phyloP scores from a whole-genome alignment of 2,888 invertebrate genomes.

The Tetragonisca angustula region DNA sequence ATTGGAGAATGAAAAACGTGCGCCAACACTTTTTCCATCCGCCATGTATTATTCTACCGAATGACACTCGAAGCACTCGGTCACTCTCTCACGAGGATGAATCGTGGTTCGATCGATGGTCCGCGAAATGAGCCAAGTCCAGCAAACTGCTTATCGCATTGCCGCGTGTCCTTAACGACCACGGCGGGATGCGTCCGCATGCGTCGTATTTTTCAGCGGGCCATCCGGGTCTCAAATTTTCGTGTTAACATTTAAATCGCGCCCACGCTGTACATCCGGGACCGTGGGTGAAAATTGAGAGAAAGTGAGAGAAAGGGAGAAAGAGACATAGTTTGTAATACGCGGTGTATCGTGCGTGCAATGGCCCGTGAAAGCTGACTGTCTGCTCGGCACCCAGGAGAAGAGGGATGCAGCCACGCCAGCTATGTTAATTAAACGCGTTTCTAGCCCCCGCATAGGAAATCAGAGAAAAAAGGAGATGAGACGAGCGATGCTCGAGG shows the following conservation, averaged over 20 bases:
- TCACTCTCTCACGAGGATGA: not conserved
- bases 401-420: constrained; percentile 79
- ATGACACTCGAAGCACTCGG: not conserved
- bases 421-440: constrained; percentile 83
- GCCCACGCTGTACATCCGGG: constrained; percentile 45
- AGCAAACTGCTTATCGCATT: not conserved
- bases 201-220: constrained; percentile 25
- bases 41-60: not conserved
- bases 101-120: constrained; percentile 1
- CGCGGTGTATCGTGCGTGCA: constrained; percentile 70
- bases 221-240: constrained; percentile 39
- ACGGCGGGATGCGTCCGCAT: not conserved
- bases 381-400: constrained; percentile 70
- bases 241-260: constrained; percentile 57
- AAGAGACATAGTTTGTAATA: constrained; percentile 60
- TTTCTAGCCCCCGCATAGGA: constrained; percentile 79
- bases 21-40: not conserved
- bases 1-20: not conserved
- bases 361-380: constrained; percentile 79
- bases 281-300: not conserved
- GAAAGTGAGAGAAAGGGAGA: constrained; percentile 20
- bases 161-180: constrained; percentile 1
- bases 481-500: constrained; percentile 60
- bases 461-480: constrained; percentile 70
- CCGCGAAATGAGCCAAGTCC: constrained; percentile 3